A percentile compares a stretch with the other conserved stretches of the same genome.
Conservation (phyloP, 53 echinoderm and acorn worm species). For the Holothuria scabra region DNA sequence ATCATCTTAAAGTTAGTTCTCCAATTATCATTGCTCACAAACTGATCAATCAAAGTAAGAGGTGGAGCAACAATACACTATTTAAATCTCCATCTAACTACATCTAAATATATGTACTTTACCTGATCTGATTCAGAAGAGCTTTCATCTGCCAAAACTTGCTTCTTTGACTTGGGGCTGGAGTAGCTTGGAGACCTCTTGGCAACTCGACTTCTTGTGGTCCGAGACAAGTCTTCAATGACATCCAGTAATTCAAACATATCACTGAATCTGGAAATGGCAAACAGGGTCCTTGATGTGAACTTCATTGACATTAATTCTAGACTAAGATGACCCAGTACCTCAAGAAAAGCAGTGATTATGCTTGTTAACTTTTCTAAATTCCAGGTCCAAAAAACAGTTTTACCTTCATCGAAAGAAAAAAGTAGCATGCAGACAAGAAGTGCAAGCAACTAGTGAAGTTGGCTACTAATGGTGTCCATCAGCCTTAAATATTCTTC, state of each 20-base stretch:
- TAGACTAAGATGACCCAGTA: background rate
- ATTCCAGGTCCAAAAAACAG: background rate
- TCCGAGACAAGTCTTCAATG: conserved; percentile 87
- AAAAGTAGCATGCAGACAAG: too few relatives aligned
- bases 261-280: conserved; percentile 79
- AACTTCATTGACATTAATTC: background rate
- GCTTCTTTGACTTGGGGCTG: conserved; percentile 83
- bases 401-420: too few relatives aligned
- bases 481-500: too few relatives aligned
- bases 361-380: background rate
- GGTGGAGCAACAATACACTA: too few relatives aligned
- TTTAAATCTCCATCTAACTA: too few relatives aligned
- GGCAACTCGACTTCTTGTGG: conserved; percentile 86
- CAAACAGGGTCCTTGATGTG: background rate
- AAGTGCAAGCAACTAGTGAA: too few relatives aligned
- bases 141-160: conserved; percentile 62
- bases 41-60: too few relatives aligned
- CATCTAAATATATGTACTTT: background rate
- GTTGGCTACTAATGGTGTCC: too few relatives aligned
- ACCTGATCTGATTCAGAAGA: conserved; percentile 88
- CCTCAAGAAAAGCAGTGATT: background rate
- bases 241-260: conserved; percentile 91
- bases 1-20: too few relatives aligned
- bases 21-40: too few relatives aligned
- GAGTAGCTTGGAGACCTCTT: conserved; percentile 84